Percentiles rank a stretch among this genome's conserved stretches.
Evolutionary conservation across 2,888 invertebrate genomes (phyloP).

Genomic region (Beris morrisii): DNA sequence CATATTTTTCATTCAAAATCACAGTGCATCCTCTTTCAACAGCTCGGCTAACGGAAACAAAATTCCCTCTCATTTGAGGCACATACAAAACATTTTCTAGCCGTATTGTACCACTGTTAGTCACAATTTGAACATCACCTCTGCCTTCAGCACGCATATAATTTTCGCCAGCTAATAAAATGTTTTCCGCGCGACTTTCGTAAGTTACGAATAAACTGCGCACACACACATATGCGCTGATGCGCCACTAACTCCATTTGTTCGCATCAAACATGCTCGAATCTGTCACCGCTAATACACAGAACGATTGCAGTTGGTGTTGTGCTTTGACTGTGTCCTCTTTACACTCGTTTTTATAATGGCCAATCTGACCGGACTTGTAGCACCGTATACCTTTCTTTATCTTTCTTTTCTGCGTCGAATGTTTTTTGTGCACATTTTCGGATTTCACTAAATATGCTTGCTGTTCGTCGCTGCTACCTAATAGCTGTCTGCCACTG

Average conservation of each 20-base stretch:
- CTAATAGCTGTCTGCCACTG: background rate
- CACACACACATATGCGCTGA: background rate
- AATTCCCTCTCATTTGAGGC: slow-evolving; percentile 19
- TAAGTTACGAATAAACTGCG: background rate
- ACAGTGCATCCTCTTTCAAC: slow-evolving; percentile 4
- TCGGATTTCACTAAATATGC: background rate
- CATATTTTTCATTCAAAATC: background rate
- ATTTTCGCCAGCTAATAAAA: slow-evolving; percentile 12
- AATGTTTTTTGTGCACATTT: background rate
- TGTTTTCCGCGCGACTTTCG: background rate
- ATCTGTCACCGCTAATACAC: no score
- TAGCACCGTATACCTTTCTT: background rate
- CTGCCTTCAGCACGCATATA: slow-evolving; percentile 14
- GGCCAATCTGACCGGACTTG: background rate
- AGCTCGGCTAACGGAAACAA: slow-evolving; percentile 17
- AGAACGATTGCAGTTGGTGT: no score
- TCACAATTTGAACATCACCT: slow-evolving; percentile 14
- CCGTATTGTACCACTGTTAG: background rate
- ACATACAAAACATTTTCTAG: slow-evolving; percentile 16
- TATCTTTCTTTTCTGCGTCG: background rate
- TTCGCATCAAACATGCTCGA: no score
- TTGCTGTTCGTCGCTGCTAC: background rate
- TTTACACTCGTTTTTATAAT: background rate
- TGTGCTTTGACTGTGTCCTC: no score
- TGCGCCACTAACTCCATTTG: background rate